Conservation (phyloP, 2,113 vertebrate genomes). For the Odocoileus virginianus region DNA sequence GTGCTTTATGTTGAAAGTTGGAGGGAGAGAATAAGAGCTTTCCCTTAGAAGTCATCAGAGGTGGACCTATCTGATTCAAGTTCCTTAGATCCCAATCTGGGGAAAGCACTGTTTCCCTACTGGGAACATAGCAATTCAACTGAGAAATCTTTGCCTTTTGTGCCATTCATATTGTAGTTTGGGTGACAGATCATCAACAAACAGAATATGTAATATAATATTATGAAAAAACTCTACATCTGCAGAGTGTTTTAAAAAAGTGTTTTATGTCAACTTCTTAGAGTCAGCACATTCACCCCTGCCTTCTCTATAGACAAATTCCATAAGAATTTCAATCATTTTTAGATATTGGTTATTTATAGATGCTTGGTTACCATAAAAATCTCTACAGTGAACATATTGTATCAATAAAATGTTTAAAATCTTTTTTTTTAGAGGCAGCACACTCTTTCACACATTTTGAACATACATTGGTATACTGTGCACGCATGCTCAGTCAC, state of each 20-base stretch:
- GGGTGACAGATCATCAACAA: neutral
- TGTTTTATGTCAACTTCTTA: neutral
- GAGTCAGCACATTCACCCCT: neutral
- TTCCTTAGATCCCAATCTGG: neutral
- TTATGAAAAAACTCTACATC: neutral
- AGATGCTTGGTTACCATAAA: neutral
- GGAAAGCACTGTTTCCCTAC: neutral
- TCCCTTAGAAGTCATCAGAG: neutral
- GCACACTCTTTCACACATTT: neutral
- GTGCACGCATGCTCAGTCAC: rapidly evolving
- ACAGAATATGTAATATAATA: neutral
- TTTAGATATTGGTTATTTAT: neutral
- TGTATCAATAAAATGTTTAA: neutral
- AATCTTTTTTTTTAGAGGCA: neutral
- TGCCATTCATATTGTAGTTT: neutral
- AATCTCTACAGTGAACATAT: neutral
- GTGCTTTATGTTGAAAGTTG: neutral
- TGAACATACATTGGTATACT: neutral
- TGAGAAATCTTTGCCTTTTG: neutral
- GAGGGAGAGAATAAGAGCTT: neutral
- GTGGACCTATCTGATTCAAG: neutral
- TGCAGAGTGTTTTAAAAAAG: neutral
- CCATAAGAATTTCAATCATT: neutral
- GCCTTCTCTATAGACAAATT: neutral
- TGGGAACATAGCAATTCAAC: neutral